These are phyloP conservation scores for Cryptomyrus ogoouensis DNA, from an alignment of 2,113 vertebrate species.

Conservation along the genomic window DNA sequence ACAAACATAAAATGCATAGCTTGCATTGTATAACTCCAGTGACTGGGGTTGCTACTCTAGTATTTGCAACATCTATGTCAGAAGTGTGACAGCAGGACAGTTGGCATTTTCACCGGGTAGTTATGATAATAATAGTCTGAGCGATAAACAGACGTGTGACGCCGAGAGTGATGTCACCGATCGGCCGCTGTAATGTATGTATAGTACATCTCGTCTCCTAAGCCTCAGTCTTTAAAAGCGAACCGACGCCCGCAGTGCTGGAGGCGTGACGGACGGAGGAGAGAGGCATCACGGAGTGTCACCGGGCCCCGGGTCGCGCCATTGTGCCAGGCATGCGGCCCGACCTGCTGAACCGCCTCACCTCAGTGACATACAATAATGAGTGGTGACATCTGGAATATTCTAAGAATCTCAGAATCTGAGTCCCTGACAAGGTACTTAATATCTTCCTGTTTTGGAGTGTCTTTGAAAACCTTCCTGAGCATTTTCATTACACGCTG, in stretches of 20 bases:
- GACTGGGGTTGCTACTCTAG: neutral
- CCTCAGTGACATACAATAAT: conserved; percentile 18
- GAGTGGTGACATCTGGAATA: conserved; percentile 27
- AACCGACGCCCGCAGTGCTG: neutral
- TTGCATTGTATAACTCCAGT: neutral
- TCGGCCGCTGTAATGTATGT: neutral
- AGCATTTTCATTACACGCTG: neutral
- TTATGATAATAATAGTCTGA: neutral
- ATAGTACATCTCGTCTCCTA: neutral
- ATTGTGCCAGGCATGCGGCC: conserved; percentile 34
- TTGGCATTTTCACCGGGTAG: neutral
- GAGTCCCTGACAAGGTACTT: neutral
- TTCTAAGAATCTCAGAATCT: conserved; percentile 29
- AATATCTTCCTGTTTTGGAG: neutral
- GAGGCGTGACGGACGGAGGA: neutral
- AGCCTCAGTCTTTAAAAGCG: neutral
- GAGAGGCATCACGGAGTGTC: neutral
- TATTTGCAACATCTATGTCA: neutral
- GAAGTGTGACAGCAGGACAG: neutral
- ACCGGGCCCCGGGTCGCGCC: conserved; percentile 23
- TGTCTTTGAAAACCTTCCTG: neutral
- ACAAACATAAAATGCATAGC: neutral
- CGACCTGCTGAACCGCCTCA: conserved; percentile 45
- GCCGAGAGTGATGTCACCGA: neutral
- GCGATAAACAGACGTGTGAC: neutral